Evolutionary conservation across 2,797 vertebrate species (phyloP).

Genomic region (Pipistrellus pipistrellus): DNA sequence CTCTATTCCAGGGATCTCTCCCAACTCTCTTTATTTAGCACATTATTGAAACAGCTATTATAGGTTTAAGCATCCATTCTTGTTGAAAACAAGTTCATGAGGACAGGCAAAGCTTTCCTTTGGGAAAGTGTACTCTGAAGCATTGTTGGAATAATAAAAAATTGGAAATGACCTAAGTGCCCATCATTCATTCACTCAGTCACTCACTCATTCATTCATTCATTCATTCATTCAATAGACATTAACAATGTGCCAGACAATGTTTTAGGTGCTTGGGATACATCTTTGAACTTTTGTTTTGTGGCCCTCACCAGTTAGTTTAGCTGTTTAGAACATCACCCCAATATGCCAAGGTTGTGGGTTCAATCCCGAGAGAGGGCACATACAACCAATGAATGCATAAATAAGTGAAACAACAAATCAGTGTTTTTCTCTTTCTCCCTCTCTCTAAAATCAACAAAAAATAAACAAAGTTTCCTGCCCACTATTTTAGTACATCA

Average conservation of each 20-base stretch:
- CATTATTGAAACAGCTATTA: conserved; percentile 36
- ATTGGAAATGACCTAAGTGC: conserved; percentile 14
- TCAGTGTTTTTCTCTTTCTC: neutral
- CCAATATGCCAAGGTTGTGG: neutral
- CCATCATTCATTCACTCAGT: neutral
- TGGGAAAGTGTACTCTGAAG: conserved; percentile 54
- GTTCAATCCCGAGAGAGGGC: neutral
- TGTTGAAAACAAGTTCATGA: conserved; percentile 49
- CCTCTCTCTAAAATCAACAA: neutral
- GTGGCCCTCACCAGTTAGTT: neutral
- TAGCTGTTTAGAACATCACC: neutral
- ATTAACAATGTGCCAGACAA: neutral
- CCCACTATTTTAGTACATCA: neutral
- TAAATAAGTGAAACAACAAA: neutral
- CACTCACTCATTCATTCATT: neutral
- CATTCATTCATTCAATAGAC: neutral
- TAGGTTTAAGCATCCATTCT: conserved; percentile 3
- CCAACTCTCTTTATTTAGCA: conserved; percentile 23
- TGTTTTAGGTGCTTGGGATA: neutral
- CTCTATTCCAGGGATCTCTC: neutral
- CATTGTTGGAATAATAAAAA: conserved; percentile 41
- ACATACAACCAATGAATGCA: neutral
- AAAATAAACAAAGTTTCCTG: conserved; percentile 26
- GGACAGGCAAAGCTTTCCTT: conserved; percentile 42
- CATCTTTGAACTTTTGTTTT: neutral